These are phyloP conservation scores for Zoanthus sociatus DNA, from an alignment of 92 coral and sea anemone genomes.

Conservation along the genomic window DNA sequence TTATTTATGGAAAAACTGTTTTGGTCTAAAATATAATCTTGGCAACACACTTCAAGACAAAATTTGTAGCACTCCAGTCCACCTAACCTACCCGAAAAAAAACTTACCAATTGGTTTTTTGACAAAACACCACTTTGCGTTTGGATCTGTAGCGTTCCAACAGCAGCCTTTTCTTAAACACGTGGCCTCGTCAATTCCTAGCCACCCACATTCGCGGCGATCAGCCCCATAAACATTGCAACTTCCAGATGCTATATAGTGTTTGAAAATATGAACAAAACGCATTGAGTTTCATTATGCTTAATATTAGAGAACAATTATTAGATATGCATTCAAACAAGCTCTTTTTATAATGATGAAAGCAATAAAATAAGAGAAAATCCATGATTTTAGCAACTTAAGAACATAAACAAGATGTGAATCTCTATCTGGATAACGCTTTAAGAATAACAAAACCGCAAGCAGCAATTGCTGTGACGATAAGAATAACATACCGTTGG, in stretches of 20 bases:
- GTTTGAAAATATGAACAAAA: neutral
- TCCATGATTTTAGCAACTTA: too few relatives aligned
- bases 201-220: slow-evolving; percentile 19
- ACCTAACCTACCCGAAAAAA: neutral
- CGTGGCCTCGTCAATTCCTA: slow-evolving; percentile 14
- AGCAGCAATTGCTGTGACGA: too few relatives aligned
- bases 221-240: neutral
- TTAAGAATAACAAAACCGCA: too few relatives aligned
- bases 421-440: too few relatives aligned
- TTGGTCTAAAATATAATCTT: neutral
- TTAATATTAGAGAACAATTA: neutral
- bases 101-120: slow-evolving; percentile 16
- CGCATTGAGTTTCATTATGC: neutral
- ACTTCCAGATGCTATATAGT: neutral
- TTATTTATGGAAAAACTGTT: too few relatives aligned
- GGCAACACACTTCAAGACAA: neutral
- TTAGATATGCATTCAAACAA: neutral
- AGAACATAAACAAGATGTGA: too few relatives aligned
- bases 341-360: neutral
- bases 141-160: neutral
- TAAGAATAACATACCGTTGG: too few relatives aligned
- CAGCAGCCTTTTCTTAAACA: slow-evolving; percentile 19
- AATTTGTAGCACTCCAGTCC: neutral
- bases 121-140: slow-evolving; percentile 13
- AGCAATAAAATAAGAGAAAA: too few relatives aligned